Percentiles rank a stretch among this genome's conserved stretches.
Conservation (phyloP, 2,113 vertebrate genomes). For the Craseonycteris thonglongyai region DNA sequence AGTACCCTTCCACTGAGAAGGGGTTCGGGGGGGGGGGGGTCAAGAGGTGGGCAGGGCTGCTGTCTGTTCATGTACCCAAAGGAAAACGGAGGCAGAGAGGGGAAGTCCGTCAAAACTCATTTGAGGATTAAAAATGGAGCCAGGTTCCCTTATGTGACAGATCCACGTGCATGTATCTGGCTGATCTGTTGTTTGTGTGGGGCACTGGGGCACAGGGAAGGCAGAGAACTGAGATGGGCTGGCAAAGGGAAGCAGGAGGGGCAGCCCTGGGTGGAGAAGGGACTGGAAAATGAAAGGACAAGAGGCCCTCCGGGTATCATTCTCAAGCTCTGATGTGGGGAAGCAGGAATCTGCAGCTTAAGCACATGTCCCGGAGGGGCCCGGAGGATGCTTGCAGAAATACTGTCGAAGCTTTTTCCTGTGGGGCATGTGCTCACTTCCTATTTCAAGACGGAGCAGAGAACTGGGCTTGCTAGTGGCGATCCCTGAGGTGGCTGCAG, state of each 20-base stretch:
- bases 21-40: too few relatives aligned
- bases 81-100: background rate
- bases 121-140: background rate
- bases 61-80: background rate
- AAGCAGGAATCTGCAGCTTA: background rate
- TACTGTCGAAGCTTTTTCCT: background rate
- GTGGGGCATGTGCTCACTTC: background rate
- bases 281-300: background rate
- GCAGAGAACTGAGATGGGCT: background rate
- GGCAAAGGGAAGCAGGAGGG: background rate
- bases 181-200: background rate
- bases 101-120: background rate
- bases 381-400: background rate
- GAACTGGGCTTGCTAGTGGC: background rate
- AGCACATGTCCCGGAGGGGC: background rate
- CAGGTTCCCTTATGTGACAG: background rate
- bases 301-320: background rate
- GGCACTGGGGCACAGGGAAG: background rate
- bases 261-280: background rate
- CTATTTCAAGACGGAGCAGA: background rate
- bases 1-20: background rate
- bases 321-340: background rate
- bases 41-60: background rate
- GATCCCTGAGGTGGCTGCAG: background rate
- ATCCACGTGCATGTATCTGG: background rate